Evolutionary conservation across 2,888 invertebrate genomes (phyloP), one percentile per base, ranked within the genome.

Genomic region (Acronicta aceris): DNA sequence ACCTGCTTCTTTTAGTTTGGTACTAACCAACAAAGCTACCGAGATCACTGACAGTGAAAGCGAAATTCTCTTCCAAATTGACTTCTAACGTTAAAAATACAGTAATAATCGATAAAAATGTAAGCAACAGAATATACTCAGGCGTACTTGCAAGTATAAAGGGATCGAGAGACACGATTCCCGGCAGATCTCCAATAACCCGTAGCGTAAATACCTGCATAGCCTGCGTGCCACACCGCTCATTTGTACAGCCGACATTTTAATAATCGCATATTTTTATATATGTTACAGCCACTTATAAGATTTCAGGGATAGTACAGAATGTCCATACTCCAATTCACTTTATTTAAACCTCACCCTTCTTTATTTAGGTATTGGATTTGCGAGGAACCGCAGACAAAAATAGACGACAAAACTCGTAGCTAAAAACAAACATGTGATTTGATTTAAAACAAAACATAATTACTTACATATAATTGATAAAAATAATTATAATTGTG

Each of bases 181-280:
- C 63, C 70, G 65, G 42, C 67, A 79, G 83, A 80, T 81, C 79
- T 78, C 77, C 84, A 86, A 87, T 90, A 91, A 91, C 91, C 91
- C 89, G 85, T 84, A 76, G 87, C 85, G 82, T 86, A 86, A 87
- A 89, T 91, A 89, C 90, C 89, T 88, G 89, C 87, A 87, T 89
- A 86, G 78, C 85, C 62, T 48, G 78, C 86, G 84, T 72, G 80
- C 86, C 85, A 65, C 86, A 69, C 76, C 84, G 84, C 88, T 91
- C 91, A 91, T 91, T 92, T 91, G 91, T 90, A 87, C 86, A 87
- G 83, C 85, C 86, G 86, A 91, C 89, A 91, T 92, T 92, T 92
- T 92, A 92, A 91, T 92, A 91, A 91, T 87, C 86, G 90, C 91
- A 91, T 91, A 91, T 91, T 91, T 91, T 91, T 90, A 87, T 83